A percentile compares a stretch with the other conserved stretches of the same genome.
Conservation (phyloP, 2,888 invertebrate species). For the Mayetiola destructor region DNA sequence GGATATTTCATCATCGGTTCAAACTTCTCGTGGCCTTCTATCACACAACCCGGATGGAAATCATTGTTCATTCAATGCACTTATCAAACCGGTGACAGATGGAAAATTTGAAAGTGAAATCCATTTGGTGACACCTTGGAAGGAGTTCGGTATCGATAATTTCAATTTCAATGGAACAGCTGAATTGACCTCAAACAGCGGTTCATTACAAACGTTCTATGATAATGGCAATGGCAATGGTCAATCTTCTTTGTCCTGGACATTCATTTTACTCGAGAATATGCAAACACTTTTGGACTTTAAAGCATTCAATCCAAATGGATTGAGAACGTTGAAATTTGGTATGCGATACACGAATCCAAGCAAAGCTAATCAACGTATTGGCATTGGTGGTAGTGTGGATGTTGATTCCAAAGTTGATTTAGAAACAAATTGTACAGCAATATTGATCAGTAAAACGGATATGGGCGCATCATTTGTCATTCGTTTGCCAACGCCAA, state of each 20-base stretch:
- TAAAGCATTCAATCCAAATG: slow-evolving; percentile 20
- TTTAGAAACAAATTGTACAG: slow-evolving; percentile 38
- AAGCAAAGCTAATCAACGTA: slow-evolving; percentile 35
- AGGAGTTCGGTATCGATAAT: slow-evolving; percentile 29
- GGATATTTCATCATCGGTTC: slow-evolving; percentile 32
- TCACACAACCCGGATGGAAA: slow-evolving; percentile 24
- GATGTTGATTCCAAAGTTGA: slow-evolving; percentile 44
- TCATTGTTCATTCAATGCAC: slow-evolving; percentile 28
- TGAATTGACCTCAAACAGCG: slow-evolving; percentile 24
- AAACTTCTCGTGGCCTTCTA: slow-evolving; percentile 25
- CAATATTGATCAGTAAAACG: slow-evolving; percentile 29
- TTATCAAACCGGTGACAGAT: slow-evolving; percentile 22
- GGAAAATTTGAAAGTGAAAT: slow-evolving; percentile 25
- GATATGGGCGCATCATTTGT: slow-evolving; percentile 36
- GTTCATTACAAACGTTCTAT: slow-evolving; percentile 31
- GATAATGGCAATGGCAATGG: slow-evolving; percentile 35
- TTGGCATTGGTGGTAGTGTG: slow-evolving; percentile 41
- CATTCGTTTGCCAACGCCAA: slow-evolving; percentile 41
- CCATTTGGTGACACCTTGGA: slow-evolving; percentile 31
- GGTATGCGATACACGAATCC: slow-evolving; percentile 42
- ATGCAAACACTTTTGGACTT: slow-evolving; percentile 38
- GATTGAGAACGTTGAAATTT: slow-evolving; percentile 34
- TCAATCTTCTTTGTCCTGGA: slow-evolving; percentile 37
- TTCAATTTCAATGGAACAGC: slow-evolving; percentile 27
- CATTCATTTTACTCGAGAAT: slow-evolving; percentile 39